Evolutionary conservation across 2,797 vertebrate genomes (phyloP), one percentile per base, ranked within the genome.

Genomic region (Tympanoctomys barrerae): DNA sequence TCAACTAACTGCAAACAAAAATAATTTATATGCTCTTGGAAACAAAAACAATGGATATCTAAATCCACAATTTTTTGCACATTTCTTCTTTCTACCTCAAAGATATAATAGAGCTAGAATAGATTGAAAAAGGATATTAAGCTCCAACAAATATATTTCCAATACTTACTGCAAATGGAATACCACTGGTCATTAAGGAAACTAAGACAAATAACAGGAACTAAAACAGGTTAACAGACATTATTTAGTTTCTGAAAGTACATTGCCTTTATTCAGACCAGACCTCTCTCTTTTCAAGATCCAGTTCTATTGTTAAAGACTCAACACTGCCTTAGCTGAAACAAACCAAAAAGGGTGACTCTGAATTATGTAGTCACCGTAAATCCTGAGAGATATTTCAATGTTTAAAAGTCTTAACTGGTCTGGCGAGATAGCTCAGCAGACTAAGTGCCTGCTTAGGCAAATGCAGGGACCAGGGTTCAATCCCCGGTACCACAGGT

Each of bases 1-100:
- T 82, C 13, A 73, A 62, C 62, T 46, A 79, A 16, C 54, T 96
- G 26, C 59, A 80, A 95, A 77, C 75, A 73, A 92, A 88, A 97
- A 90, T 14, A 82, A 88, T 59, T 46, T 10, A 24, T 13, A 52
- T 52, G 18, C 4, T 31, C 22, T 59, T 77, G 16, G 31, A 84
- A 84, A 62, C 39, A 88, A 88, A 89, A 88, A 49, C 28, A 93
- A 85, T 9, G 62, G 46, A 64, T 26, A 87, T 52, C 24, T 87
- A 91, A 71, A 77, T 68, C 19, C 11, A 81, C 39, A 73, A 5
- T 42, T 86, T 61, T 82, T 66, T 82, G 12, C 66, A 19, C 12
- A 61, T 89, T 36, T 87, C n/a, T 24, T 88, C 88, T 2, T 0
- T 93, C 28, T 49, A 26, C 39, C 77, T 94, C 75, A 92, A 91